phyloP scores from a whole-genome alignment of 2,888 invertebrate species.

The Ophion obscuratus region DNA sequence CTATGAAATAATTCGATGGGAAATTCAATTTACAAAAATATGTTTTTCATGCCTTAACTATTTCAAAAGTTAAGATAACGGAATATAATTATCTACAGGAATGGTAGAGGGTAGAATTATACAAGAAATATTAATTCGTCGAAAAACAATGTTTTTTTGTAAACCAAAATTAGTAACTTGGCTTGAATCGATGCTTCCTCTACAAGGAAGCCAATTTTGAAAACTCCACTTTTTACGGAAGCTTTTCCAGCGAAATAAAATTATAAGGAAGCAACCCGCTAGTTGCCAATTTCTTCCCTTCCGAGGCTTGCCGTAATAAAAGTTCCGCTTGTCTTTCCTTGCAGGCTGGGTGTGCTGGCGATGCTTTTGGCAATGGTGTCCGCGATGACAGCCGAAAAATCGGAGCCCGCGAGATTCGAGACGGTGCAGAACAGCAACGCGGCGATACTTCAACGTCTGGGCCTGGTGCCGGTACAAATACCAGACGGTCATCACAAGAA shows the following conservation, averaged over 20 bases:
- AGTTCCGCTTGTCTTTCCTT: neutral
- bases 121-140: no score
- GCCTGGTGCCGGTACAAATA: constrained; percentile 89
- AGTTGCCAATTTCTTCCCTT: neutral
- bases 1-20: no score
- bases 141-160: no score
- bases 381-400: constrained; percentile 21
- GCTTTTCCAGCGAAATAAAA: neutral
- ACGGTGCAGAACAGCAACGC: constrained; percentile 87
- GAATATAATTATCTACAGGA: no score
- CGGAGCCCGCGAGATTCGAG: constrained; percentile 73
- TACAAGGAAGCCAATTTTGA: neutral
- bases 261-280: no score
- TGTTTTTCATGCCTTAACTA: no score
- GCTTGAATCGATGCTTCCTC: no score
- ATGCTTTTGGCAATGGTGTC: constrained; percentile 55
- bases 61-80: no score
- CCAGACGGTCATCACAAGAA: constrained; percentile 93
- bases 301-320: neutral
- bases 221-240: neutral
- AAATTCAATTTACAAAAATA: no score
- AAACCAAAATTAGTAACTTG: no score
- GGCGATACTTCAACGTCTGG: constrained; percentile 90
- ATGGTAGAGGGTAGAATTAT: no score
- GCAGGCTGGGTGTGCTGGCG: constrained; percentile 70